Evolutionary conservation across 2,113 vertebrate genomes (phyloP).

Genomic region (Rynchops niger): DNA sequence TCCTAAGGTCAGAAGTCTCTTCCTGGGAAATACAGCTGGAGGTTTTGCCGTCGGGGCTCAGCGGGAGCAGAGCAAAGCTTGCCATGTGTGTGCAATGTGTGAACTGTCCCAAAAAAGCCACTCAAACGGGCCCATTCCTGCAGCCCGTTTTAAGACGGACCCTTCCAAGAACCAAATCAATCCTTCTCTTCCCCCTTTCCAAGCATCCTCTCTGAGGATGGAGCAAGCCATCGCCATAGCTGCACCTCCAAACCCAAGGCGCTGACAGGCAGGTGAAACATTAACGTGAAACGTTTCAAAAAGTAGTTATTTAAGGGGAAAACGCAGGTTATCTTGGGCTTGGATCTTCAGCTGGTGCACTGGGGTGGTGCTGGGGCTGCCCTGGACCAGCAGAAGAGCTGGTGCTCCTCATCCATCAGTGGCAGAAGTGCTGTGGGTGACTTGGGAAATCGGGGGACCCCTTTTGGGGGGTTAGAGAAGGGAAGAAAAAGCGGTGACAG

Average conservation of each 20-base stretch:
- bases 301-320: background rate
- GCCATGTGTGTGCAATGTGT: background rate
- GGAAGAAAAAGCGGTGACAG: background rate
- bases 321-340: background rate
- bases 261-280: background rate
- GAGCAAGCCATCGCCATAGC: background rate
- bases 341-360: background rate
- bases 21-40: background rate
- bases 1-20: background rate
- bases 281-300: rapidly evolving
- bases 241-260: background rate
- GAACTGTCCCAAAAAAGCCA: background rate
- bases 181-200: rapidly evolving
- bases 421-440: background rate
- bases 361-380: background rate
- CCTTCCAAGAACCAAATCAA: background rate
- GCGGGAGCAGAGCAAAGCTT: background rate
- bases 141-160: background rate
- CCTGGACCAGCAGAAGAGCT: background rate
- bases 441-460: background rate
- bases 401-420: rapidly evolving
- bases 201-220: background rate
- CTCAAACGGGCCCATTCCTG: background rate
- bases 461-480: background rate
- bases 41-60: background rate